Evolutionary conservation across 2,797 vertebrate genomes (phyloP).

Genomic region (Lacerta agilis): DNA sequence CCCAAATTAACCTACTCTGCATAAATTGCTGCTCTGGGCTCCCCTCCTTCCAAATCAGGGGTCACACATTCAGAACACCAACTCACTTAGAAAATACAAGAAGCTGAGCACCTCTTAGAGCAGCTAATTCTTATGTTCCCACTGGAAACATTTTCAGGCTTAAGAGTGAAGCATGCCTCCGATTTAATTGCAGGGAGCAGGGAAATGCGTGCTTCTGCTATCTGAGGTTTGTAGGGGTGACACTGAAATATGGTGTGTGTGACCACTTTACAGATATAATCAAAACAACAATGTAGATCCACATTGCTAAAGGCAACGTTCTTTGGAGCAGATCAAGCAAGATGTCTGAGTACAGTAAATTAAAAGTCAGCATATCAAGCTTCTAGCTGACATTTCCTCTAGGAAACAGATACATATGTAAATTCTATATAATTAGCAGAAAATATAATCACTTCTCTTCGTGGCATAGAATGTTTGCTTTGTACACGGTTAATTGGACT

Average conservation of each 20-base stretch:
- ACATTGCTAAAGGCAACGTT: slow-evolving; percentile 32
- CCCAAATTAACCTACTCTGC: background rate
- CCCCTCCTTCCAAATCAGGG: background rate
- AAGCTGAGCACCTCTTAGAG: background rate
- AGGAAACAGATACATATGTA: slow-evolving; percentile 53
- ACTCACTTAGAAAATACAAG: background rate
- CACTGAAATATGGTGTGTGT: background rate
- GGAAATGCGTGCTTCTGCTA: background rate
- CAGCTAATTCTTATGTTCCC: background rate
- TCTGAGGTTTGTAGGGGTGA: background rate
- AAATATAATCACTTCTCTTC: slow-evolving; percentile 53
- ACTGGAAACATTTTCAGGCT: background rate
- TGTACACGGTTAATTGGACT: slow-evolving; percentile 74
- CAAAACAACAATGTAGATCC: background rate
- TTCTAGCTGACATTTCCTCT: slow-evolving; percentile 61
- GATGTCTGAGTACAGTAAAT: slow-evolving; percentile 22
- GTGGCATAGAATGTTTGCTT: slow-evolving; percentile 65
- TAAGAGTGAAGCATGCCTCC: background rate
- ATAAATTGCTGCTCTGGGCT: too few species aligned
- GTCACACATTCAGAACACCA: background rate
- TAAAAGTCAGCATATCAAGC: slow-evolving; percentile 50
- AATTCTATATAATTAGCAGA: slow-evolving; percentile 47
- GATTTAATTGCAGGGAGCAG: background rate
- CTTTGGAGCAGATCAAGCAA: slow-evolving; percentile 35
- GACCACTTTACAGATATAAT: background rate